Percentiles rank a stretch among this genome's conserved stretches.
Evolutionary conservation across 92 coral and sea anemone genomes (phyloP).

Genomic region (Porites lobata): DNA sequence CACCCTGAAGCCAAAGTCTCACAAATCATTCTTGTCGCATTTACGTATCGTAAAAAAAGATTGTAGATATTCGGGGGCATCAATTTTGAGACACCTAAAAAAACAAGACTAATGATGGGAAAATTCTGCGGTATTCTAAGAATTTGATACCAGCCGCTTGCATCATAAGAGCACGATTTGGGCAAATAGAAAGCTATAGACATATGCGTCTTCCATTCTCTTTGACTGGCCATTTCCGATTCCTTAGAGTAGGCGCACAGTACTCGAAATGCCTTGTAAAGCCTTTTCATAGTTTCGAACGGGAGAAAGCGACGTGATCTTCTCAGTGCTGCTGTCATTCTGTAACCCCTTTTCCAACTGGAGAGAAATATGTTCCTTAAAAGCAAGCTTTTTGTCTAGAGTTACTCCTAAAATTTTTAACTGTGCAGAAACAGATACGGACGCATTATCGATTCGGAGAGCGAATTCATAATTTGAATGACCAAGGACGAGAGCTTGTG

Average conservation of each 20-base stretch:
- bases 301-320: background rate
- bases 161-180: slow-evolving; percentile 4
- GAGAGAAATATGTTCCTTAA: background rate
- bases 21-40: background rate
- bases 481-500: too few species aligned
- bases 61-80: slow-evolving; percentile 8
- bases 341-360: background rate
- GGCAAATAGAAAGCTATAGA: background rate
- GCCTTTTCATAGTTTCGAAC: background rate
- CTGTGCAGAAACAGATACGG: too few species aligned
- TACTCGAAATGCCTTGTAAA: background rate
- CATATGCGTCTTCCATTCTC: too few species aligned
- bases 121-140: background rate
- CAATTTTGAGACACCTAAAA: background rate
- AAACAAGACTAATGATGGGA: background rate
- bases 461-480: too few species aligned
- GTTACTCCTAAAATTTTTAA: too few species aligned
- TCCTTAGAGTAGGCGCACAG: background rate
- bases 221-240: background rate
- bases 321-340: background rate
- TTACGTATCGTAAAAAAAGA: background rate
- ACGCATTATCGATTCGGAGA: too few species aligned
- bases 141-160: background rate
- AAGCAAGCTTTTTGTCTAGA: background rate
- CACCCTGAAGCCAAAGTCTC: background rate